Base-by-base conservation (phyloP, 2,113 vertebrate genomes). In the Apteryx mantelli region DNA sequence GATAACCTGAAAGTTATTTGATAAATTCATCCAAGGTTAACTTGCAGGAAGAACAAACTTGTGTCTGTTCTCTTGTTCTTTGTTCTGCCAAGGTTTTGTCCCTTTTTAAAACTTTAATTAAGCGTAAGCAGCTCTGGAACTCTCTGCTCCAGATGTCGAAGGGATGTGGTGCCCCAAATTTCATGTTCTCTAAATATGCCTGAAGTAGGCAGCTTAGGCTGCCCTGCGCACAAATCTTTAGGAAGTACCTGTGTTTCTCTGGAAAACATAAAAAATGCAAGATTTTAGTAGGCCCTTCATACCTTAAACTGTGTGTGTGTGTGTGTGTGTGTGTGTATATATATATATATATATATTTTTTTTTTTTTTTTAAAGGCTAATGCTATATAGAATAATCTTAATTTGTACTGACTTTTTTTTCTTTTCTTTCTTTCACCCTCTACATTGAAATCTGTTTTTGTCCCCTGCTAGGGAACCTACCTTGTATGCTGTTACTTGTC, bases 361-460 rank as follows among this genome's bases (percentile, higher is more conserved):
- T n/a, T n/a, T n/a, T n/a, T n/a, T n/a, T n/a, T n/a, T 36, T 56
- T 24, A 20, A 75, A 50, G 6, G 32, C 14, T 30, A 15, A 50
- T 38, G n/a, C 0, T 0, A 7, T 10, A 10, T n/a, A 30, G 46
- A 55, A n/a, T 52, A 82, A 69, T 22, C 53, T n/a, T 36, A 69
- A n/a, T 34, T 21, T n/a, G 15, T 38, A 10, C 42, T 26, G 26
- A 46, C 16, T 26, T 71, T 44, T 21, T 53, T 4, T 28, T 32
- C 10, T 34, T 58, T 13, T 58, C 13, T 9, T 44, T 2, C 7
- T 4, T 44, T 42, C 42, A 9, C 46, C 2, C 17, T 36, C 13
- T 15, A 5, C 6, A 3, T 3, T 18, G 25, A 12, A 52, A n/a
- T 24, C 0, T 48, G 46, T 3, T 32, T 17, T 75, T 55, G 15